Evolutionary conservation across 2,888 invertebrate species (phyloP).

Genomic region (Xylophagus ater): DNA sequence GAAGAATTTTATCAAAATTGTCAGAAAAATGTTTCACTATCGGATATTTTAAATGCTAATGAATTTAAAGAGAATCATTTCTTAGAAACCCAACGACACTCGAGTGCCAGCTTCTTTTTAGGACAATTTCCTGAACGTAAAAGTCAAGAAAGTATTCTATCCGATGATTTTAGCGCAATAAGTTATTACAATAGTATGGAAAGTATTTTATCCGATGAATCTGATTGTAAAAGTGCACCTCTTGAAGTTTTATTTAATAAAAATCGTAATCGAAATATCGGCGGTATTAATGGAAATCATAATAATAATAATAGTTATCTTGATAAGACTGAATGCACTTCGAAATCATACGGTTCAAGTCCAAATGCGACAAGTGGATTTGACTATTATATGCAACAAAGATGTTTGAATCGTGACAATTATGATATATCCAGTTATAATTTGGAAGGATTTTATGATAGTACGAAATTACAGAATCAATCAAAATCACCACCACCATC

Average conservation of each 20-base stretch:
- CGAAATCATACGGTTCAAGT: conserved; percentile 54
- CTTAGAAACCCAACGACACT: conserved; percentile 50
- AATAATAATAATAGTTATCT: conserved; percentile 34
- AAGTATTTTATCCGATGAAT: conserved; percentile 70
- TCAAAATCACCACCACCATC: conserved; percentile 9
- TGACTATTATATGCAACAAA: conserved; percentile 42
- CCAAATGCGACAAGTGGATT: conserved; percentile 48
- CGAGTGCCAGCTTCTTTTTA: conserved; percentile 71
- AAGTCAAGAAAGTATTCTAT: conserved; percentile 68
- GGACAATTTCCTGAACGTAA: conserved; percentile 47
- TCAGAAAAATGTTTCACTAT: conserved; percentile 47
- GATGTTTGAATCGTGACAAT: conserved; percentile 26
- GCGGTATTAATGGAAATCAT: no score
- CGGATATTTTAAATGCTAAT: conserved; percentile 40
- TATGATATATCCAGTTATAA: conserved; percentile 39
- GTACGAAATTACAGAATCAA: conserved; percentile 6
- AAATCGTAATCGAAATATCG: conserved; percentile 29
- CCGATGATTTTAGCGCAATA: conserved; percentile 54
- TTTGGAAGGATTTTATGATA: conserved; percentile 25
- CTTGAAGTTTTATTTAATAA: conserved; percentile 54
- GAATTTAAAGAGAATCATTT: conserved; percentile 34
- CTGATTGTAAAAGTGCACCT: conserved; percentile 68
- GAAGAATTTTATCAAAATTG: conserved; percentile 42
- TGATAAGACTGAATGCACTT: conserved; percentile 44
- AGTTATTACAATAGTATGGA: conserved; percentile 68